These are phyloP conservation scores for Petrolisthes manimaculis DNA, from an alignment of 2,888 invertebrate genomes.

Conservation along the genomic window DNA sequence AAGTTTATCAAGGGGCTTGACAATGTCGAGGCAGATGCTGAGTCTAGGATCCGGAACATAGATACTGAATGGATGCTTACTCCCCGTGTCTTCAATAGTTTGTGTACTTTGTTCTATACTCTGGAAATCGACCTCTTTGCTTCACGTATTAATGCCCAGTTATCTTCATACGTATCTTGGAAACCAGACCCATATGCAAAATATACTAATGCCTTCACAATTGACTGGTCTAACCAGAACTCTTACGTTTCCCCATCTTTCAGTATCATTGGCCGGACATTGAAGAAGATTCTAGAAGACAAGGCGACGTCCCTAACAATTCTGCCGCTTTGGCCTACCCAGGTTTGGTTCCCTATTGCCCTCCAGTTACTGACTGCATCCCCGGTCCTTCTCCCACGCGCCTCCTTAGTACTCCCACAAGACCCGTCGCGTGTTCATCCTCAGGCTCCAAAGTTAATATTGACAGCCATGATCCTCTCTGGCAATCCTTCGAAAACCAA, in stretches of 20 bases:
- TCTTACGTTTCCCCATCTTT: slow-evolving; percentile 2
- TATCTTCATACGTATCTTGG: not conserved
- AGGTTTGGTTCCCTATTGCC: slow-evolving; percentile 1
- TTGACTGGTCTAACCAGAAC: not conserved
- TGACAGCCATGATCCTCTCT: not conserved
- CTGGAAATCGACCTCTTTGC: not conserved
- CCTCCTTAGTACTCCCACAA: not conserved
- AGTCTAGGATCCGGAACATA: slow-evolving; percentile 6
- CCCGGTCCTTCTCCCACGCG: not conserved
- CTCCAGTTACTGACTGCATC: not conserved
- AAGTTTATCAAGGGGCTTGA: slow-evolving; percentile 6
- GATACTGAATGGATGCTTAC: slow-evolving; percentile 1
- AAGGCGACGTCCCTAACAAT: slow-evolving; percentile 7
- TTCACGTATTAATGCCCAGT: not conserved
- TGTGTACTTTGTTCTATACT: not conserved
- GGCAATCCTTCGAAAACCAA: not conserved
- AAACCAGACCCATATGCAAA: not conserved
- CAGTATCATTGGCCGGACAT: slow-evolving; percentile 3
- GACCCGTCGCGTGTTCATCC: not conserved
- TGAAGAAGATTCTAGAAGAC: slow-evolving; percentile 11
- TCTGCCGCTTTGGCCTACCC: not conserved
- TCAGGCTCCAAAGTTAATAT: not conserved
- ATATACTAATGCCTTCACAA: not conserved
- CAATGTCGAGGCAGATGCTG: slow-evolving; percentile 14
- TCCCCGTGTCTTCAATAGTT: not conserved